These are phyloP conservation scores for Ametastegia equiseti DNA, from an alignment of 2,888 invertebrate species.

Conservation along the genomic window DNA sequence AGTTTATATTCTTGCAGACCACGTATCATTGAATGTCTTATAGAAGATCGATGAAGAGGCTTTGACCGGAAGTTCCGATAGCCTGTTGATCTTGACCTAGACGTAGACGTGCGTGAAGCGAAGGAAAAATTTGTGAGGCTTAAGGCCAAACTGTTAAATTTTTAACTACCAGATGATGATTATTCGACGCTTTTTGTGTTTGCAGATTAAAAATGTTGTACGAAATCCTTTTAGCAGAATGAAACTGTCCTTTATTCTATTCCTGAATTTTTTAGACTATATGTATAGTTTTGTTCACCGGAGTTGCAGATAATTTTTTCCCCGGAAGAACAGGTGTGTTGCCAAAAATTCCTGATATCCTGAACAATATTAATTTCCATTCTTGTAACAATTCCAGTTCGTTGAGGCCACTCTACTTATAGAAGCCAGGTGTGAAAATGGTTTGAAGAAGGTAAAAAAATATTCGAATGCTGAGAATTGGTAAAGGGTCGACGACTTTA, in stretches of 20 bases:
- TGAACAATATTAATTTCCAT: too few relatives aligned
- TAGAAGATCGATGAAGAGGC: not conserved
- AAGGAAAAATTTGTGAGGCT: not conserved
- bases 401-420: not conserved
- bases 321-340: too few relatives aligned
- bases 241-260: too few relatives aligned
- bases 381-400: not conserved
- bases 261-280: too few relatives aligned
- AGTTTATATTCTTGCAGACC: not conserved
- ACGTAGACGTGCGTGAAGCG: not conserved
- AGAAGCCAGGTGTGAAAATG: not conserved
- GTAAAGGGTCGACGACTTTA: not conserved
- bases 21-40: not conserved
- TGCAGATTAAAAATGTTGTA: too few relatives aligned
- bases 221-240: too few relatives aligned
- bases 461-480: not conserved
- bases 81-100: slow-evolving; percentile 33
- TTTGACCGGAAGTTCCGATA: slow-evolving; percentile 14
- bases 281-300: too few relatives aligned
- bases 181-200: not conserved
- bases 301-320: too few relatives aligned
- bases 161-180: not conserved
- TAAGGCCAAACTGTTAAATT: not conserved
- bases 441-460: not conserved
- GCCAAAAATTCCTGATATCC: too few relatives aligned